Conservation (phyloP, 2,797 vertebrate genomes). For the Glossophaga mutica region DNA sequence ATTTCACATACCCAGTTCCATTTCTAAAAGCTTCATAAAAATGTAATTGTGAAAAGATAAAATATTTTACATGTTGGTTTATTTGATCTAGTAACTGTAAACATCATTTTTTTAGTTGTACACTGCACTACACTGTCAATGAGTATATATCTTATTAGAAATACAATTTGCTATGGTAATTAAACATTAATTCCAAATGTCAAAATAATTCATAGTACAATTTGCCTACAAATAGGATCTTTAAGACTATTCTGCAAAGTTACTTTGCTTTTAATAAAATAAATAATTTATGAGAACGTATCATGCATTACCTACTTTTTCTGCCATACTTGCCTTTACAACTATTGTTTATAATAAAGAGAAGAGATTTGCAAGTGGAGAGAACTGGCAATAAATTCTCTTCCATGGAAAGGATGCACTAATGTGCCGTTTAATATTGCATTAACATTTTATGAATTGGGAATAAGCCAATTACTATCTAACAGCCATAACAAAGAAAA, state of each 20-base stretch:
- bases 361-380: background rate
- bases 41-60: slow-evolving; percentile 35
- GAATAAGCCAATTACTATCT: background rate
- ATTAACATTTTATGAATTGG: slow-evolving; percentile 26
- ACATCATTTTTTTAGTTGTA: background rate
- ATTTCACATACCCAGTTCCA: background rate
- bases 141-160: background rate
- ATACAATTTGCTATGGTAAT: background rate
- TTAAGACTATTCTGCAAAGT: background rate
- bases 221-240: background rate
- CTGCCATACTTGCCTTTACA: slow-evolving; percentile 15
- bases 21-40: slow-evolving; percentile 7
- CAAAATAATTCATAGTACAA: background rate
- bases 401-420: background rate
- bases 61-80: background rate
- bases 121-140: background rate
- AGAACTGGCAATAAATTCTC: background rate
- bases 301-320: background rate
- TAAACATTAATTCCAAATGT: slow-evolving; percentile 35
- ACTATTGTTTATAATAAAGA: background rate
- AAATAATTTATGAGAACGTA: background rate
- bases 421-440: slow-evolving; percentile 33
- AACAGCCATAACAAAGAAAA: slow-evolving; percentile 8
- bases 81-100: background rate
- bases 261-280: slow-evolving; percentile 6